Conservation (phyloP, 2,113 vertebrate genomes). For the Alaudala cheleensis region DNA sequence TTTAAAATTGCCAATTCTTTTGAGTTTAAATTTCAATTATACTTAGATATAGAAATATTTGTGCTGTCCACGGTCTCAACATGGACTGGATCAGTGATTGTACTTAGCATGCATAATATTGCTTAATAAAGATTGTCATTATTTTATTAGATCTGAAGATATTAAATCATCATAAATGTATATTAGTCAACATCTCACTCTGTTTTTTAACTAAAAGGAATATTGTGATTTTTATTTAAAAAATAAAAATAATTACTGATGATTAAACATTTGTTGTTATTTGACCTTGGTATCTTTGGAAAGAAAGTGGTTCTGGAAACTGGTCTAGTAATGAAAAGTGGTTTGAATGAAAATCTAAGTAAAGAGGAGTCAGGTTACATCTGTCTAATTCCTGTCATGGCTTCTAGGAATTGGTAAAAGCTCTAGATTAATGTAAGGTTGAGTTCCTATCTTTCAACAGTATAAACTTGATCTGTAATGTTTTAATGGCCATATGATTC, state of each 20-base stretch:
- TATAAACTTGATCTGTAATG: background rate
- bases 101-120: background rate
- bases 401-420: constrained; percentile 22
- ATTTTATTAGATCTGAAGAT: background rate
- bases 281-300: background rate
- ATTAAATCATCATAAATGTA: background rate
- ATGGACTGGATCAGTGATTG: background rate
- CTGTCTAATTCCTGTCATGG: constrained; percentile 29
- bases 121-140: background rate
- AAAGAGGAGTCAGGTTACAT: constrained; percentile 16
- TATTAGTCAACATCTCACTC: background rate
- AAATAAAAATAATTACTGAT: background rate
- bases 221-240: background rate
- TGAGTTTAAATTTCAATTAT: constrained; percentile 40
- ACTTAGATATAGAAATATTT: constrained; percentile 26
- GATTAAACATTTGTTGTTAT: constrained; percentile 7
- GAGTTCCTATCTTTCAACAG: background rate
- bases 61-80: background rate
- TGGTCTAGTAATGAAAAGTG: constrained; percentile 1
- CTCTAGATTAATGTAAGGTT: constrained; percentile 22
- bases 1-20: constrained; percentile 27
- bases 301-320: background rate
- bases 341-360: constrained; percentile 52
- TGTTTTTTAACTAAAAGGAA: background rate
- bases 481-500: background rate